Evolutionary conservation across 2,888 invertebrate species (phyloP).

Genomic region (Argyresthia goedartella): DNA sequence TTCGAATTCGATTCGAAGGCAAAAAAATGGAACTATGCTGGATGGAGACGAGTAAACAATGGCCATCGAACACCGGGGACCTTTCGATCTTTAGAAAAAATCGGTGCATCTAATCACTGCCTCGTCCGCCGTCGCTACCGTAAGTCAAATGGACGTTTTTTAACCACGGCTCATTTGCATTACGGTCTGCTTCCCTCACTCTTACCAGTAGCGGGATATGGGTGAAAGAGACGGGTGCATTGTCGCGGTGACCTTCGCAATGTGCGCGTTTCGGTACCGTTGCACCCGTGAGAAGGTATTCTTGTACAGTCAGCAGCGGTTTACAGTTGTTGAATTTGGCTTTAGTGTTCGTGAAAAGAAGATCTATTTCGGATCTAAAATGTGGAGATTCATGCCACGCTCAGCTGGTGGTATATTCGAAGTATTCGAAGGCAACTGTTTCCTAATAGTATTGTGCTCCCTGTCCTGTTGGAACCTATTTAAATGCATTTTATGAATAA

Average conservation of each 20-base stretch:
- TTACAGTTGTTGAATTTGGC: too few species aligned
- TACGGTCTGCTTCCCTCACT: constrained; percentile 25
- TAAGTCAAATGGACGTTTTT: constrained; percentile 44
- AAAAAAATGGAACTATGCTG: too few species aligned
- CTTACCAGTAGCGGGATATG: constrained; percentile 6
- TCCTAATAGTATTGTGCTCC: not conserved
- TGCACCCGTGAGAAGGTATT: constrained; percentile 61
- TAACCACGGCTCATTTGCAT: constrained; percentile 49
- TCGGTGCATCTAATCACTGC: constrained; percentile 59
- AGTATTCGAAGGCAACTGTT: constrained; percentile 9
- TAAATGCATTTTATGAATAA: not conserved
- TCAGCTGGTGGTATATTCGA: constrained; percentile 32
- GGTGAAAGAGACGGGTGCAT: constrained; percentile 26
- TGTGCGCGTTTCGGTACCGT: constrained; percentile 56
- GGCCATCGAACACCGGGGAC: constrained; percentile 18
- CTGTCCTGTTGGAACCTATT: not conserved
- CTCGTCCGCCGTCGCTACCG: constrained; percentile 27
- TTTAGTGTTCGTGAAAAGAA: too few species aligned
- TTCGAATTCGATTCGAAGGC: too few species aligned
- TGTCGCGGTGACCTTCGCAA: constrained; percentile 39
- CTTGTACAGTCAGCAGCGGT: constrained; percentile 26
- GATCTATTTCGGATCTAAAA: too few species aligned
- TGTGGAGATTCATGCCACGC: constrained; percentile 8
- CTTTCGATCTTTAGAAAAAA: constrained; percentile 30
- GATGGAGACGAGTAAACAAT: constrained; percentile 30